Evolutionary conservation across 2,888 invertebrate genomes (phyloP).

Genomic region (Lepetodrilus schrolli): DNA sequence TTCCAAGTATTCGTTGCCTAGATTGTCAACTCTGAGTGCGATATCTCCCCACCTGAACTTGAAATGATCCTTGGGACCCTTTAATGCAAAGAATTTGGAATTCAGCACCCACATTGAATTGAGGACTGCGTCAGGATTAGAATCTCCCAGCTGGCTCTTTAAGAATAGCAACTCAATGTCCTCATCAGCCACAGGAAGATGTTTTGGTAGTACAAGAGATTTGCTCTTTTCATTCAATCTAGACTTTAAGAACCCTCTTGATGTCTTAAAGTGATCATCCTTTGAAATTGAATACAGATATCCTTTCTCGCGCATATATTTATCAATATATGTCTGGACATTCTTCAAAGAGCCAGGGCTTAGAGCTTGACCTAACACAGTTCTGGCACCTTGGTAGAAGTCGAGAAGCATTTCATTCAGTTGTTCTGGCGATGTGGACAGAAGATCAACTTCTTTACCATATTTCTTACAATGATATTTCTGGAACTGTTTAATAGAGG

Average conservation of each 20-base stretch:
- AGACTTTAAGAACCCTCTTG: not conserved
- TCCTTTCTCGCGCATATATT: not conserved
- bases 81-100: not conserved
- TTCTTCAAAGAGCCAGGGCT: constrained; percentile 1
- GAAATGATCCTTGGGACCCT: constrained; percentile 17
- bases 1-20: constrained; percentile 2
- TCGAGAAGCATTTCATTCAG: not conserved
- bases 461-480: not conserved
- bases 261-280: not conserved
- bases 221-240: not conserved
- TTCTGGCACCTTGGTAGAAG: constrained; percentile 2
- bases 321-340: not conserved
- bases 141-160: not conserved
- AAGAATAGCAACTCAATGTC: constrained; percentile 13
- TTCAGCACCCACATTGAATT: constrained; percentile 24
- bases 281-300: constrained; percentile 1
- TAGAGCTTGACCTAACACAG: not conserved
- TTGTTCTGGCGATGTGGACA: not conserved
- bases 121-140: not conserved
- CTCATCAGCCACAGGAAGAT: not conserved
- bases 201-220: not conserved
- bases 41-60: constrained; percentile 27
- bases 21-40: constrained; percentile 13
- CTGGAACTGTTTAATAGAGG: constrained; percentile 2
- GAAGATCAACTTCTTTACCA: not conserved